Base-by-base conservation (phyloP, 2,888 invertebrate genomes). In the Eurytoma adleriae region DNA sequence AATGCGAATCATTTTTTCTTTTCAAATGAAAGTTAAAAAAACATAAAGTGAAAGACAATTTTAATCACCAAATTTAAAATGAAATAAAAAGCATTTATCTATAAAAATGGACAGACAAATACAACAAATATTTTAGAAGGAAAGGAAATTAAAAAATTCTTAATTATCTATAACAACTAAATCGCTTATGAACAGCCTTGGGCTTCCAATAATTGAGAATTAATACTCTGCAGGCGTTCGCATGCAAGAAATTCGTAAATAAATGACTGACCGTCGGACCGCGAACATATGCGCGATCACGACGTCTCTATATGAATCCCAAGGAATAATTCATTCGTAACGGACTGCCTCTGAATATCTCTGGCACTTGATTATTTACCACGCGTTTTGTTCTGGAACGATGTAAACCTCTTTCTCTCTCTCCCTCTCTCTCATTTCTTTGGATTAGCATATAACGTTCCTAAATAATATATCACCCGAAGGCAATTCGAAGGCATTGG, bases 401-500 rank as follows among this genome's bases (percentile, higher is more conserved):
- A 78, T 59, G 48, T 27, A 59, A 57, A 64, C 61, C 71, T 67
- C 64, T 27, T 18, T 30, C 78, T 52, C 20, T 56, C 67, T 70
- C 61, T 50, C 59, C 59, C 66, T 64, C 73, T 68, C 70, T 70
- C 61, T 56, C 66, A 54, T 62, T 66, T 73, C 50, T 64, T 77
- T 18, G 70, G 78, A 82, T 79, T 80, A 67, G 76, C 82, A 80
- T 80, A 83, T 87, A 88, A 86, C 84, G 85, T 84, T 86, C 85
- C 86, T 86, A 87, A 88, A 87, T 88, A 87, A 88, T 87, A 87
- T 88, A 87, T 88, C 87, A 88, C 86, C 82, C 80, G 80, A 83
- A 24, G 50, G 30, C 68, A 20, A 18, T 7, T 30, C n/a, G 40
- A 57, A 56, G 81, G 83, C 85, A 86, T 85, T 84, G 85, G 84